These are phyloP conservation scores for Corythaixoides concolor DNA, from an alignment of 2,113 vertebrate genomes.

Conservation along the genomic window DNA sequence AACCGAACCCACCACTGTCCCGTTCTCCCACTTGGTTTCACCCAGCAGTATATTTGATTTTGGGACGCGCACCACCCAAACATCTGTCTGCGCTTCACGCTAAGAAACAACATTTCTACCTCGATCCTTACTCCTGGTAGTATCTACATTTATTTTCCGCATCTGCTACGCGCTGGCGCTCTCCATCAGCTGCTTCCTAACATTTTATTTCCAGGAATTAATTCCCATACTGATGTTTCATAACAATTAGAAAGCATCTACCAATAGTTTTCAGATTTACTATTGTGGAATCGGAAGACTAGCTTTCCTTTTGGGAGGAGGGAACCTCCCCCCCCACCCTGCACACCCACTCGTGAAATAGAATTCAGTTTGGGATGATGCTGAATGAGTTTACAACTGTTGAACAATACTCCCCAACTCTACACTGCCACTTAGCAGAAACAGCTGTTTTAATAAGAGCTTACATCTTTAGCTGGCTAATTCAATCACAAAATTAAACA, in stretches of 20 bases:
- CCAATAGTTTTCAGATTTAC: background rate
- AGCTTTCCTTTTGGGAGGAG: background rate
- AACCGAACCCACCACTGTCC: background rate
- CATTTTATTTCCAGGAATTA: background rate
- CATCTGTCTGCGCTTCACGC: rapidly evolving
- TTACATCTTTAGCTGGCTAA: slow-evolving; percentile 8
- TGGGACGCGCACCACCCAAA: background rate
- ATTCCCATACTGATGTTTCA: background rate
- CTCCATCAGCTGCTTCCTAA: background rate
- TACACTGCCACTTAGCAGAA: background rate
- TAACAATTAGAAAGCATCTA: background rate
- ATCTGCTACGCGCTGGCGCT: background rate
- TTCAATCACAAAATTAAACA: background rate
- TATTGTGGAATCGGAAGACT: background rate
- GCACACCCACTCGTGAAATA: rapidly evolving
- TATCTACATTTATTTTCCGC: background rate
- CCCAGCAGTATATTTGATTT: background rate
- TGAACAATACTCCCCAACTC: background rate
- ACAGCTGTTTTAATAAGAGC: background rate
- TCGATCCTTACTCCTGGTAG: background rate
- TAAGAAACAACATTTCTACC: background rate
- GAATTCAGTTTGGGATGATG: background rate
- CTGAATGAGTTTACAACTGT: background rate
- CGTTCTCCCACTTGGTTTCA: background rate
- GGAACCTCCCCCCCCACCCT: background rate